phyloP scores from a whole-genome alignment of 2,888 invertebrate genomes.

The Pycnomerus fuliginosus region DNA sequence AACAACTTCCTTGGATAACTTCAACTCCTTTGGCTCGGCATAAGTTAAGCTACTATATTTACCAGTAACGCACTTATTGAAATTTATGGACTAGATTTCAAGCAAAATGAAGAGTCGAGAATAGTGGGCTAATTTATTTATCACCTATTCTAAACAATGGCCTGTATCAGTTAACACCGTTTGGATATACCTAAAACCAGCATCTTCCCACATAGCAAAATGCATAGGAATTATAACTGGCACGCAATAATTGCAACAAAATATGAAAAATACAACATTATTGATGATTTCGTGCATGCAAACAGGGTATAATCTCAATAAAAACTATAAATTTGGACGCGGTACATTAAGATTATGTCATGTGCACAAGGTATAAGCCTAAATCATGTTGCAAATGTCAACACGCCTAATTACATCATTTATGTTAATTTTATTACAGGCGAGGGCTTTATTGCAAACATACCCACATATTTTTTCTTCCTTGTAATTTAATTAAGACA shows the following conservation, averaged over 20 bases:
- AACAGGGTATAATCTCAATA: too few relatives aligned
- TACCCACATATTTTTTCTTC: slow-evolving; percentile 15
- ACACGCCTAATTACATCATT: slow-evolving; percentile 25
- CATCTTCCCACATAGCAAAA: too few relatives aligned
- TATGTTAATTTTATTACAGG: slow-evolving; percentile 22
- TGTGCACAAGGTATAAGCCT: slow-evolving; percentile 7
- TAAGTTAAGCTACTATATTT: slow-evolving; percentile 47
- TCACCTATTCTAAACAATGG: slow-evolving; percentile 49
- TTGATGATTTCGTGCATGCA: too few relatives aligned
- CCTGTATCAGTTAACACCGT: slow-evolving; percentile 48
- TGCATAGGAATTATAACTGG: too few relatives aligned
- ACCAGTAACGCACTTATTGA: slow-evolving; percentile 52
- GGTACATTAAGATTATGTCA: slow-evolving; percentile 12
- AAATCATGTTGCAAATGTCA: slow-evolving; percentile 20
- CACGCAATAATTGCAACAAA: too few relatives aligned
- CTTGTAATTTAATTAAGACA: slow-evolving; percentile 24
- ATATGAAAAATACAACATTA: too few relatives aligned
- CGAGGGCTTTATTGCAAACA: slow-evolving; percentile 21
- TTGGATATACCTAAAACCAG: too few relatives aligned
- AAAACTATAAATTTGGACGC: slow-evolving; percentile 11
- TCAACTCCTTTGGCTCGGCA: slow-evolving; percentile 36
- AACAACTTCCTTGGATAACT: slow-evolving; percentile 5
- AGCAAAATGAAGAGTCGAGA: slow-evolving; percentile 44
- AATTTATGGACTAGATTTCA: slow-evolving; percentile 50
- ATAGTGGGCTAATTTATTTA: slow-evolving; percentile 52